Evolutionary conservation across 2,888 invertebrate genomes (phyloP), one percentile per base, ranked within the genome.

Genomic region (Oithona nana): DNA sequence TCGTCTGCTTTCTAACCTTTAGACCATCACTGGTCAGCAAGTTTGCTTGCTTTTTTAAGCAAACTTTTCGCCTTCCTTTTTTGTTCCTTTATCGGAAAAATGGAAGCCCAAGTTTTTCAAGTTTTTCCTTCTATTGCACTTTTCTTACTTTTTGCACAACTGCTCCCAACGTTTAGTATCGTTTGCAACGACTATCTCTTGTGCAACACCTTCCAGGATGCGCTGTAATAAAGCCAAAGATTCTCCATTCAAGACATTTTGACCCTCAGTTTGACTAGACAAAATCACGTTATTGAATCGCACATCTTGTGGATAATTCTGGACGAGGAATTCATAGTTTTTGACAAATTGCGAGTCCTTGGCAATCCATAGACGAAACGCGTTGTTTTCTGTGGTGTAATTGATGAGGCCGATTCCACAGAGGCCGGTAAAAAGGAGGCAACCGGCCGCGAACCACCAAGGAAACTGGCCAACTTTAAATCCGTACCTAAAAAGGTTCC

Each of bases 311-410:
- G 81, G 79, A 71, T 83, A 81, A 64, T 79, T 80, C 20, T 78
- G 73, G 70, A 83, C 79, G 64, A 83, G 76, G 84, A 84, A 85
- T 68, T 83, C 79, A 2, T 84, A 82, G 67, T 84, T 82, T 66
- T 73, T 71, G 50, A 79, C 77, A 70, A 83, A 86, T 65, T 81
- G 79, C 0, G 84, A 83, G 51, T 83, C 78, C 50, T 80, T 80
- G 11, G 84, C 84, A 26, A 85, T 81, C 86, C 86, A 86, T 67
- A 86, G 73, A 68, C 81, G 82, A 24, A 59, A 59, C 16, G 59
- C 59, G 28, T 59, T 59, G 28, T 31, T 65, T 59, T 67, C 67
- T 54, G 62, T n/a, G 8, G 58, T 63, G 59, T 65, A 66, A 16
- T 63, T 65, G 50, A 64, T 64, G 4, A 66, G 57, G 11, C 66